Evolutionary conservation across 2,888 invertebrate genomes (phyloP).

Genomic region (Frankliniella fusca): DNA sequence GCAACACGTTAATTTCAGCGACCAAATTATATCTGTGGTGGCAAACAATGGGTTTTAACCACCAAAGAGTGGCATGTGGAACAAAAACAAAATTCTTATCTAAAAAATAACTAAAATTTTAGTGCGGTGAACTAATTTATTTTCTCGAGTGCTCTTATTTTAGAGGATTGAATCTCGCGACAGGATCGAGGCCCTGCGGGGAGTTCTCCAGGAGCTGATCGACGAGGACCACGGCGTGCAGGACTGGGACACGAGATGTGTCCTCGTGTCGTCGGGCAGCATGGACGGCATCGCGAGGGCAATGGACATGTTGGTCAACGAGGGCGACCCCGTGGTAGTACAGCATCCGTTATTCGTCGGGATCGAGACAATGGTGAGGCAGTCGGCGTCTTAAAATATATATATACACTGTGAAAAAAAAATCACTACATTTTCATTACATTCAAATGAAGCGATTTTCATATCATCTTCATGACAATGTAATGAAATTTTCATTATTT

Average conservation of each 20-base stretch:
- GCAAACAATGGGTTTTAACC: no score
- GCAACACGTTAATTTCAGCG: no score
- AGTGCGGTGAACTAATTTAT: neutral
- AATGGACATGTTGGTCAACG: conserved; percentile 65
- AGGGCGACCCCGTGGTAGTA: conserved; percentile 65
- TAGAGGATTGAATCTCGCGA: conserved; percentile 9
- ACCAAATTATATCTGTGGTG: no score
- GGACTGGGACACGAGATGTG: conserved; percentile 49
- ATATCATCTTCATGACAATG: no score
- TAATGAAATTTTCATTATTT: no score
- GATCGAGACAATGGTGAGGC: conserved; percentile 61
- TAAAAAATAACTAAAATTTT: conserved; percentile 21
- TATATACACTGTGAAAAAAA: no score
- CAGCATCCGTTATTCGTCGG: conserved; percentile 70
- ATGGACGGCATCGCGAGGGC: conserved; percentile 74
- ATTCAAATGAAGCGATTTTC: no score
- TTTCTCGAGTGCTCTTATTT: no score
- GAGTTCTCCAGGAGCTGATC: conserved; percentile 61
- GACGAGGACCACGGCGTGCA: conserved; percentile 63
- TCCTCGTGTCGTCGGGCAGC: conserved; percentile 68
- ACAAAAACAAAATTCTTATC: no score
- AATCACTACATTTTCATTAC: no score
- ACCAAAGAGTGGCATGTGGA: no score
- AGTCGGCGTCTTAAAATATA: no score
- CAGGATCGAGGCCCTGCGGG: conserved; percentile 57